Percentiles rank a stretch among this genome's conserved stretches.
Evolutionary conservation across 2,113 vertebrate genomes (phyloP).

Genomic region (Mus musculus): DNA sequence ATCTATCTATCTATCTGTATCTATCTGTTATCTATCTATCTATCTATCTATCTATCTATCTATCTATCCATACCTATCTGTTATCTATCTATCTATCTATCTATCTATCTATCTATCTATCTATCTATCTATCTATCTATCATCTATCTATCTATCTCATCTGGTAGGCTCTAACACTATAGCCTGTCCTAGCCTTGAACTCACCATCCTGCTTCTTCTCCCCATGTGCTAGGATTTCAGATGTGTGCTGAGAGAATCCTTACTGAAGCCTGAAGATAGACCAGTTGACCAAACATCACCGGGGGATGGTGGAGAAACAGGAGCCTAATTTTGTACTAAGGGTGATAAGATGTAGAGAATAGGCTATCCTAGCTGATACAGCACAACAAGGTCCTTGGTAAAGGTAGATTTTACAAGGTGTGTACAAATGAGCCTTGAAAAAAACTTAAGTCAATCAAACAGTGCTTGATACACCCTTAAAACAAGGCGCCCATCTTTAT

Average conservation of each 20-base stretch:
- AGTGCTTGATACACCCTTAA: not conserved
- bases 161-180: not conserved
- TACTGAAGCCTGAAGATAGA: not conserved
- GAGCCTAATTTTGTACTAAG: not conserved
- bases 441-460: not conserved
- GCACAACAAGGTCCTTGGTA: not conserved
- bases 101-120: not conserved
- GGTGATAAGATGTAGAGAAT: not conserved
- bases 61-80: no score
- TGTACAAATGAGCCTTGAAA: not conserved
- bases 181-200: not conserved
- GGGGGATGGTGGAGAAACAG: not conserved
- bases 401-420: not conserved
- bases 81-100: not conserved
- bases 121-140: not conserved
- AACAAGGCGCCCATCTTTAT: not conserved
- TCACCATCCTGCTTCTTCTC: not conserved
- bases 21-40: not conserved
- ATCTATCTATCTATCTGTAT: not conserved
- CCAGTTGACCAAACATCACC: not conserved
- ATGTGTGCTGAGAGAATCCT: not conserved
- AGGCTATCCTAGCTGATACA: not conserved
- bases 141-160: no score
- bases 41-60: not conserved
- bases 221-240: not conserved